Conservation (phyloP, 2,888 invertebrate species). For the Caenorhabditis imperialis region DNA sequence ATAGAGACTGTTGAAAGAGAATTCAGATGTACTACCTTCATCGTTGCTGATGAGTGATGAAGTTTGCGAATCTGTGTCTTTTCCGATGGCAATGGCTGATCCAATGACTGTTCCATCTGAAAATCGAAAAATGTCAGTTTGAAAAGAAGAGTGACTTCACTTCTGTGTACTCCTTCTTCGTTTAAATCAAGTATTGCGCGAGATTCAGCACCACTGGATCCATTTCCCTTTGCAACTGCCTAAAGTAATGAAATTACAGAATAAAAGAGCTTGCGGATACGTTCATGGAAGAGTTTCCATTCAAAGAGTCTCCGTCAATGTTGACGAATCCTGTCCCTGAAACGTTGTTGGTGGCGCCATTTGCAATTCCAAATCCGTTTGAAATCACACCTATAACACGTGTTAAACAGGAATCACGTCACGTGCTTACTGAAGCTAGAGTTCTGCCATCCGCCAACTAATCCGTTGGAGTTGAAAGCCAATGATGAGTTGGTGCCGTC, state of each 20-base stretch:
- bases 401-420: too few species aligned
- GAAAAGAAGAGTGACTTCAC: slow-evolving; percentile 9
- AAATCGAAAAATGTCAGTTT: neutral
- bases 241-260: neutral
- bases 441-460: slow-evolving; percentile 49
- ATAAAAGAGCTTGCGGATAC: slow-evolving; percentile 9
- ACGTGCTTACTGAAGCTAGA: slow-evolving; percentile 44
- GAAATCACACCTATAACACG: too few species aligned
- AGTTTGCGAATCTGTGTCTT: slow-evolving; percentile 59
- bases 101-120: slow-evolving; percentile 58
- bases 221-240: slow-evolving; percentile 53
- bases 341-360: slow-evolving; percentile 58
- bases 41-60: slow-evolving; percentile 57
- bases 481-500: slow-evolving; percentile 55
- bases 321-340: slow-evolving; percentile 53
- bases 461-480: slow-evolving; percentile 52
- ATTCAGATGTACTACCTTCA: slow-evolving; percentile 30
- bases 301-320: slow-evolving; percentile 39
- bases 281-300: slow-evolving; percentile 58
- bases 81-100: slow-evolving; percentile 55
- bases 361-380: slow-evolving; percentile 50
- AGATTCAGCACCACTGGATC: slow-evolving; percentile 46
- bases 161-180: slow-evolving; percentile 44
- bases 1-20: too few species aligned
- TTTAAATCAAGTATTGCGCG: slow-evolving; percentile 46